Conservation (phyloP, 2,888 invertebrate genomes). For the Celastrina argiolus region DNA sequence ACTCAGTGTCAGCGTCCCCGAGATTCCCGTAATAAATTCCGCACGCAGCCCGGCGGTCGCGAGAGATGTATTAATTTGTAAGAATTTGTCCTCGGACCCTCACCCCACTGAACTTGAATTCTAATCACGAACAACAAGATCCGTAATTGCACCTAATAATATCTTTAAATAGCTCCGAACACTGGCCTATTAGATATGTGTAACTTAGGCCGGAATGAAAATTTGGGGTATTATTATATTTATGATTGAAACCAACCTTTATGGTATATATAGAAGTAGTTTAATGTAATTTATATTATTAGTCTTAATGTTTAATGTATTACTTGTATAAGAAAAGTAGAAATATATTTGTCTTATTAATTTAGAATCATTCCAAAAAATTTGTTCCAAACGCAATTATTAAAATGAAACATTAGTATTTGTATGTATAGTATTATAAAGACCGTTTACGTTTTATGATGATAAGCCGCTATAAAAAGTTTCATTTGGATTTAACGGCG, state of each 20-base stretch:
- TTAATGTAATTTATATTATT: too few species aligned
- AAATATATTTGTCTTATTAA: too few species aligned
- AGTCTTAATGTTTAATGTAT: too few species aligned
- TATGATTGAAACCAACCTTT: too few species aligned
- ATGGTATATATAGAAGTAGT: too few species aligned
- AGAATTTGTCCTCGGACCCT: slow-evolving; percentile 75
- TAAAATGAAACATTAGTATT: not conserved
- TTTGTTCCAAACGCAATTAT: too few species aligned
- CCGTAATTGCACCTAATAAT: slow-evolving; percentile 77
- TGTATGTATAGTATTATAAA: not conserved
- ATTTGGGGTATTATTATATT: not conserved
- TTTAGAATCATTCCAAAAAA: not conserved
- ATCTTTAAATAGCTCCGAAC: slow-evolving; percentile 65
- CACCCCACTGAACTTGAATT: slow-evolving; percentile 55
- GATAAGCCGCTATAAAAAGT: slow-evolving; percentile 42
- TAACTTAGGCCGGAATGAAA: slow-evolving; percentile 13
- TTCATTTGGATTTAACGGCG: slow-evolving; percentile 45
- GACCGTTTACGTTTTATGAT: slow-evolving; percentile 24
- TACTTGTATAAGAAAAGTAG: too few species aligned
- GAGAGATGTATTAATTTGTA: slow-evolving; percentile 77
- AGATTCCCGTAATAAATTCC: slow-evolving; percentile 66
- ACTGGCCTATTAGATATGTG: slow-evolving; percentile 17
- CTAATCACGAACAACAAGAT: slow-evolving; percentile 77
- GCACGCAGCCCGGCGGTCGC: slow-evolving; percentile 61
- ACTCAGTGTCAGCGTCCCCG: slow-evolving; percentile 51